Evolutionary conservation across 2,888 invertebrate genomes (phyloP).

Genomic region (Tachina lurida): DNA sequence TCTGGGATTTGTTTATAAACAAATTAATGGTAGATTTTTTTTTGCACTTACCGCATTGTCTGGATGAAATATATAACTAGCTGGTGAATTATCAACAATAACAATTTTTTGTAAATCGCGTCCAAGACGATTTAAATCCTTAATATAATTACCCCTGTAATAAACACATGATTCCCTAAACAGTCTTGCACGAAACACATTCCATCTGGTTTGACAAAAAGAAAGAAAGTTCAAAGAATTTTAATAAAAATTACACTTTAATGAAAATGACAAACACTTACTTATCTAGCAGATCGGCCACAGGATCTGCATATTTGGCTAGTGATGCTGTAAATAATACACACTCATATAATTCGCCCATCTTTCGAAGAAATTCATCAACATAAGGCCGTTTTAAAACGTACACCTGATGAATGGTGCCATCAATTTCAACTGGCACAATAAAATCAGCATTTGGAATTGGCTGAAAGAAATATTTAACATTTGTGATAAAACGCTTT

Average conservation of each 20-base stretch:
- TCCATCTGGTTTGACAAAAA: slow-evolving; percentile 87
- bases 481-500: background rate
- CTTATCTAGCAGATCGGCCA: slow-evolving; percentile 97
- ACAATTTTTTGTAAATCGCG: slow-evolving; percentile 97
- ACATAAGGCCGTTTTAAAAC: slow-evolving; percentile 99
- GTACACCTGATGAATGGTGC: slow-evolving; percentile 98
- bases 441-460: slow-evolving; percentile 99
- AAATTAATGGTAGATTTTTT: background rate
- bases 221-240: slow-evolving; percentile 13
- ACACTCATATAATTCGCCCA: slow-evolving; percentile 99
- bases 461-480: slow-evolving; percentile 86
- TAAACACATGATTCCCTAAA: slow-evolving; percentile 99
- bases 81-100: slow-evolving; percentile 99
- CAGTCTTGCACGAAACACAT: slow-evolving; percentile 96
- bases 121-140: slow-evolving; percentile 98
- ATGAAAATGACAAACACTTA: slow-evolving; percentile 76
- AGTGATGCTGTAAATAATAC: slow-evolving; percentile 99
- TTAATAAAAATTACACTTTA: background rate
- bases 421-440: slow-evolving; percentile 99
- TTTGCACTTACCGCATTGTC: slow-evolving; percentile 96
- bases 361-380: slow-evolving; percentile 98
- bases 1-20: background rate
- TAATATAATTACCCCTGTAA: slow-evolving; percentile 99
- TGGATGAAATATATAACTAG: slow-evolving; percentile 99
- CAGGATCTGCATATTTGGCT: slow-evolving; percentile 99